Base-by-base conservation (phyloP, 2,888 invertebrate species). In the Unio delphinus region DNA sequence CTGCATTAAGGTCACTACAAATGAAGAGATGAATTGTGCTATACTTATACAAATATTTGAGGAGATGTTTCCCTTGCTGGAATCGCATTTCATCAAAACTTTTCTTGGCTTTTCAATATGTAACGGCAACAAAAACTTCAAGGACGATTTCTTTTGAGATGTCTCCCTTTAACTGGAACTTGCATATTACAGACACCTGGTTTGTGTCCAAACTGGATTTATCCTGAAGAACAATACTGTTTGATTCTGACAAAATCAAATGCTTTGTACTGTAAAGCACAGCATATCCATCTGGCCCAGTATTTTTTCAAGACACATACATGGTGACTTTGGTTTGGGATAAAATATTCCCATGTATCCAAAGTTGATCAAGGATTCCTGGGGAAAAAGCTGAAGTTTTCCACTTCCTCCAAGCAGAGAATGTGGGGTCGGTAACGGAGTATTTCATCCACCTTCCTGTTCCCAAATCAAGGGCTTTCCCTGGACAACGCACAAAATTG, bases 1-100 rank as follows among this genome's bases (percentile, higher is more conserved):
- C 94, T 0, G 94, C 95, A 87, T 95, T 95, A 85, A 95, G 94
- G 88, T 95, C 95, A 0, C 95, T 95, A 82, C 93, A 93, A 4
- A 95, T 80, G 61, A 95, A 89, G 5, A 94, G 87, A 0, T 95
- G 94, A 23, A 70, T n/a, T 7, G 76, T 71, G 7, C 57, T 67
- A 17, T 73, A 67, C 58, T 83, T 61, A 34, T 69, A 61, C 6
- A 89, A 65, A 26, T 76, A 71, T 11, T 81, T 69, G 11, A 82
- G 23, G 23, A 23, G 58, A 65, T 77, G 85, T 23, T 23, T 23
- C 23, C 23, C 23, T 23, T 23, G 23, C 23, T 23, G 23, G 23
- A 23, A 23, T 23, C 89, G 70, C 20, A 83, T 70, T 26, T 80
- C 69, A 30, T 82, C 78, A 68, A 79, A 89, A 0, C 94, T 94